Conservation (phyloP, 2,113 vertebrate species). For the Polyodon spathula region DNA sequence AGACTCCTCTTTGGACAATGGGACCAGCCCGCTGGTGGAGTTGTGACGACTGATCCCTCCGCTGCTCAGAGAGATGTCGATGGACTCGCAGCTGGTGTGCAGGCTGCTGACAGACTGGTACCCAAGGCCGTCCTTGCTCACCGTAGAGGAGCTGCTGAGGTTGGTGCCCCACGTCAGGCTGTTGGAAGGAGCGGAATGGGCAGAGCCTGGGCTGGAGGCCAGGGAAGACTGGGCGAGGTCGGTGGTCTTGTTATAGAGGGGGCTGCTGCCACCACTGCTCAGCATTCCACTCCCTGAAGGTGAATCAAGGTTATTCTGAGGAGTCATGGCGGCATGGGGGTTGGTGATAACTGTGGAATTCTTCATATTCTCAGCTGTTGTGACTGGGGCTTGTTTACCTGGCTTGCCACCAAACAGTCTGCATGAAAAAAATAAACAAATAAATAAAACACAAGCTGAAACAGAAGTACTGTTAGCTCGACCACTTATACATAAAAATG, state of each 20-base stretch:
- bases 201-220: conserved; percentile 89
- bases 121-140: conserved; percentile 71
- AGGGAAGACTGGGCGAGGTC: conserved; percentile 63
- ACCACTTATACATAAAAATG: too few relatives aligned
- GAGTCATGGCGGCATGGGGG: conserved; percentile 79
- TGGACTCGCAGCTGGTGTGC: conserved; percentile 95
- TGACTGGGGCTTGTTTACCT: conserved; percentile 80
- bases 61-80: conserved; percentile 90
- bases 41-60: conserved; percentile 58
- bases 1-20: conserved; percentile 69
- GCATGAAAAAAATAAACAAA: conserved; percentile 26
- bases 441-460: conserved; percentile 6
- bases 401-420: conserved; percentile 93
- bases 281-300: conserved; percentile 65
- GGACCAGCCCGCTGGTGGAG: conserved; percentile 54
- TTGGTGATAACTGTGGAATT: conserved; percentile 91
- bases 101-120: conserved; percentile 94
- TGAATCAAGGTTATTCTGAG: conserved; percentile 71
- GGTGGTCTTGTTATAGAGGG: conserved; percentile 70
- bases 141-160: conserved; percentile 69
- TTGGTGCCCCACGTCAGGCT: conserved; percentile 86
- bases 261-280: conserved; percentile 75
- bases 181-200: conserved; percentile 81
- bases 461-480: not conserved
- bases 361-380: conserved; percentile 87